Base-by-base conservation (phyloP, 2,888 invertebrate species). In the Xylophagus ater region DNA sequence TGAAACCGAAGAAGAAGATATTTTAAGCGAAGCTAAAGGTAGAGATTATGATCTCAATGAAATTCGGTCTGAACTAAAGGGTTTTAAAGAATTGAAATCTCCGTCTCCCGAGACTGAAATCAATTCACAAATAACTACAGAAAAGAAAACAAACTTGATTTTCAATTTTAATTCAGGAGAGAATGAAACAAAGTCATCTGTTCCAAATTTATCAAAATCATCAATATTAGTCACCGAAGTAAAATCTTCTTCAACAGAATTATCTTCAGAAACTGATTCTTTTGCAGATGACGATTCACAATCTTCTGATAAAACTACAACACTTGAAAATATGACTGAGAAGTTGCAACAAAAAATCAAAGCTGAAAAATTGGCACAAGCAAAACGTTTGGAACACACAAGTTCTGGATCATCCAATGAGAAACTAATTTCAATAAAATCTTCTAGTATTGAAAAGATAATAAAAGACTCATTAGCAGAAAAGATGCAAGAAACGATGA, bases 31-130 rank as follows among this genome's bases (percentile, higher is more conserved):
- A 28, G 52, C 49, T 12, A 76, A 76, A 55, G 78, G 79, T 2
- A 71, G 83, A 4, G 86, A 86, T 54, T 85, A 82, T 56, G 87
- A 88, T 62, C 69, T 88, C 17, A 85, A 82, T 62, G 83, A 86
- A 65, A 86, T 88, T 41, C 69, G 86, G 48, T 84, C 84, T 0
- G 87, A 88, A 57, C 62, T 87, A 3, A 88, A 87, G 60, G 87
- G 86, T 4, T 75, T 86, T 34, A 74, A 76, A 37, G 76, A 76
- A 51, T 66, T 75, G 0, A 74, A 74, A 53, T 51, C 65, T 4
- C 51, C 68, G n/a, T 62, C 64, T 19, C 53, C 63, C 3, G 74
- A 72, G 15, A 66, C 70, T 36, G 68, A 68, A 29, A 29, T 19
- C 10, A 30, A 13, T 24, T 10, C 40, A 8, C 40, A 34, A 15